Base-by-base conservation (phyloP, 2,888 invertebrate genomes). In the Malacosoma neustria region DNA sequence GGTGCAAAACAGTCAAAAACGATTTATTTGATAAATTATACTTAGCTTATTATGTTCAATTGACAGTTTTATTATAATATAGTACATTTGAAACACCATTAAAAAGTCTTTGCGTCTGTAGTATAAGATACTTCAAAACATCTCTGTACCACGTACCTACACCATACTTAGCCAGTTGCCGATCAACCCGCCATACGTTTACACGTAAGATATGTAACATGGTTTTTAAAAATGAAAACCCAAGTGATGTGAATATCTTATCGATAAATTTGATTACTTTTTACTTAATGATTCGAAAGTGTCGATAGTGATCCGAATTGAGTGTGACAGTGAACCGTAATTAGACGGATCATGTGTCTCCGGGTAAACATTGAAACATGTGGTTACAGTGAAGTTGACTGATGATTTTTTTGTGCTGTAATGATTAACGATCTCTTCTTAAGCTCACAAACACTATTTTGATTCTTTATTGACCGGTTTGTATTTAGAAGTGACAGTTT, bases 181-280 rank as follows among this genome's bases (percentile, higher is more conserved):
- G 56, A 55, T 65, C 68, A 66, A 64, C 71, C 52, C 60, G 70
- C 70, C 75, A 45, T 48, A 59, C 46, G 77, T 42, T 59, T 63
- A 64, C 79, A 81, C 81, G 80, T 62, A 47, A 61, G 57, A 61
- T 43, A 38, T 35, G 43, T 35, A 45, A 37, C 43, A 42, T 39
- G 50, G 48, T 52, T 55, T 59, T 51, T 46, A 43, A 53, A 52
- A 53, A 54, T 45, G 43, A 46, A 45, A 52, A 37, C 45, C 13
- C 32, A 22, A 48, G 45, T 50, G 44, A 42, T 44, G 53, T 42
- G 43, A 11, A 33, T 30, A 31, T 46, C 36, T 43, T 49, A 54
- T 57, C 56, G 54, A 58, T 61, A 49, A 53, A 22, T 22, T 54
- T 43, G 49, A 53, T 52, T 48, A 52, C n/a, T n/a, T n/a, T n/a